phyloP scores from a whole-genome alignment of 2,113 vertebrate genomes.

The Narcine bancroftii region DNA sequence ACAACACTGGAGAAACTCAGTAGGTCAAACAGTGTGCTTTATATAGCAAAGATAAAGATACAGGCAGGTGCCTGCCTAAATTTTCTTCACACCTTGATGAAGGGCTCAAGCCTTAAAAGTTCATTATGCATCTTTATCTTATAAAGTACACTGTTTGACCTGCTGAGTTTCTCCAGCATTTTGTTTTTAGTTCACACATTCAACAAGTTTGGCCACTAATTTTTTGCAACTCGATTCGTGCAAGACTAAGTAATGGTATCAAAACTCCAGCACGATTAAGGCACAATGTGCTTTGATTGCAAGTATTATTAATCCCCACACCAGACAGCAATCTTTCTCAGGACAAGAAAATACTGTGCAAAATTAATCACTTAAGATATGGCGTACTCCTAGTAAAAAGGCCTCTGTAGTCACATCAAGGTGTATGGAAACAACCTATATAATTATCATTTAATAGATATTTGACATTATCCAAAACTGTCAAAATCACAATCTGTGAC shows the following conservation, averaged over 20 bases:
- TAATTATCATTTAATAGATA: neutral
- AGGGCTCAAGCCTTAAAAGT: too few relatives aligned
- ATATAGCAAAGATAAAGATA: too few relatives aligned
- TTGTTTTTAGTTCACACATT: neutral
- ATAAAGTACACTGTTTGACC: too few relatives aligned
- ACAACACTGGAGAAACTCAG: too few relatives aligned
- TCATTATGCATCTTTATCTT: too few relatives aligned
- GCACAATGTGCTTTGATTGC: neutral
- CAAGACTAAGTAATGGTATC: neutral
- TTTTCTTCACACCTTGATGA: too few relatives aligned
- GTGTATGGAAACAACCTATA: neutral
- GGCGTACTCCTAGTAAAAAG: neutral
- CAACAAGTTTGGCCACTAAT: too few relatives aligned
- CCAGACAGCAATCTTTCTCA: neutral
- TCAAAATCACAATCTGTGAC: neutral
- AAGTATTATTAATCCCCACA: neutral
- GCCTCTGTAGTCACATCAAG: neutral
- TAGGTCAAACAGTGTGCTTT: too few relatives aligned
- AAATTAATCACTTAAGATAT: neutral
- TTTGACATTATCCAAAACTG: neutral
- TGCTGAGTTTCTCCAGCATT: too few relatives aligned
- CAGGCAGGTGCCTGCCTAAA: too few relatives aligned
- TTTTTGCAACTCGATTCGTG: neutral
- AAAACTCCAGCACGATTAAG: neutral
- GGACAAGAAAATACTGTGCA: neutral